Evolutionary conservation across 2,113 vertebrate species (phyloP), one percentile per base, ranked within the genome.

Genomic region (Notiomystis cincta): DNA sequence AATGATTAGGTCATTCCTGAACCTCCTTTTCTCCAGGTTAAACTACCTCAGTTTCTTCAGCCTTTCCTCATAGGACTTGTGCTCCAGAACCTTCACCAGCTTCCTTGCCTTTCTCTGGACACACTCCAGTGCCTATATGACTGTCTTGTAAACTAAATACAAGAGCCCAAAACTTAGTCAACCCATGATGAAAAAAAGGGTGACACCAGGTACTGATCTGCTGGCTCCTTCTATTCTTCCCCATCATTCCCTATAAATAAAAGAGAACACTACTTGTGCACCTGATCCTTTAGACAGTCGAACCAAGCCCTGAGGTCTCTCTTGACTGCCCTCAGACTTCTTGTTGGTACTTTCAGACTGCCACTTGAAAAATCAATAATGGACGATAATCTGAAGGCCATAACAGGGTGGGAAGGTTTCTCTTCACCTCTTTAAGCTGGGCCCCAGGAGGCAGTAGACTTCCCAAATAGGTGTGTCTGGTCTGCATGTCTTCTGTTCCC

Each of bases 391-490:
- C 45, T 67, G 45, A 67, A 58, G 30, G 33, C 13, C 60, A 15
- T 21, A 66, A 24, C 15, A 60, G 45, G 4, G 28, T 38, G 14
- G 20, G 19, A 60, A 60, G 10, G 28, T 45, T 89, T 66, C 38
- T n/a, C 19, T 53, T 66, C 28, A 21, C 53, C n/a, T 17, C 33
- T 58, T 66, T 75, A 89, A 45, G 33, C 11, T 25, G 45, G 28
- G 27, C 7, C n/a, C 20, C 16, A 53, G 28, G 20, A 82, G 28
- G 28, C 69, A 75, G 60, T 20, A 67, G 24, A 38, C 4, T 40
- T 53, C 61, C 20, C 2, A 0, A 66, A 60, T 0, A 60, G 8
- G 7, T 45, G 11, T 22, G 28, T 25, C 27, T 28, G 44, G 45
- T 38, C 38, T 45, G 37, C 28, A 51, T n/a, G 19, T 2, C 15